These are phyloP conservation scores for Nemapogon koenigi DNA, from an alignment of 2,888 invertebrate genomes.

Conservation along the genomic window DNA sequence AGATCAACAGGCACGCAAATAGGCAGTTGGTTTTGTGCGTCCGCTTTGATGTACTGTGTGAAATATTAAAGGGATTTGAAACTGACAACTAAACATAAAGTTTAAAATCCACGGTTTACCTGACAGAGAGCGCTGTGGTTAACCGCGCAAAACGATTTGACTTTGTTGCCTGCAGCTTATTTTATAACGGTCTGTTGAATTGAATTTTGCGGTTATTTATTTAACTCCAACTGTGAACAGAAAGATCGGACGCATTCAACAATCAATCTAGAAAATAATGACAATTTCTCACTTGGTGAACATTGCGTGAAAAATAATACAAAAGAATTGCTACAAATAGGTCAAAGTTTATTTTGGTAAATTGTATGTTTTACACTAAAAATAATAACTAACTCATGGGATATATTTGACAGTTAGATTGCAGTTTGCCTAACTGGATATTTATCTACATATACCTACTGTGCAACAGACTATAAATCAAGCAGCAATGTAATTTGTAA, in stretches of 20 bases:
- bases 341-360: too few species aligned
- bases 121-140: conserved; percentile 53
- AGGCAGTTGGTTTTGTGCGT: conserved; percentile 28
- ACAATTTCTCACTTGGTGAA: too few species aligned
- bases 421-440: too few species aligned
- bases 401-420: too few species aligned
- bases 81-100: conserved; percentile 40
- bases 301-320: too few species aligned
- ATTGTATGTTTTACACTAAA: too few species aligned
- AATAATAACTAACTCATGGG: too few species aligned
- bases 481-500: too few species aligned
- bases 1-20: conserved; percentile 43
- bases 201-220: conserved; percentile 65
- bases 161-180: conserved; percentile 57
- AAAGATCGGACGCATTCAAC: conserved; percentile 19
- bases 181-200: conserved; percentile 61
- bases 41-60: conserved; percentile 28
- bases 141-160: conserved; percentile 60
- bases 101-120: conserved; percentile 52
- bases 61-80: conserved; percentile 37
- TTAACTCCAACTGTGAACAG: conserved; percentile 39
- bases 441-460: too few species aligned
- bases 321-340: too few species aligned
- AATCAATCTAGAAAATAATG: conserved; percentile 7
- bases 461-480: too few species aligned